Conservation (phyloP, 1,140 invertebrate species). For the Scaptomyza montana region DNA sequence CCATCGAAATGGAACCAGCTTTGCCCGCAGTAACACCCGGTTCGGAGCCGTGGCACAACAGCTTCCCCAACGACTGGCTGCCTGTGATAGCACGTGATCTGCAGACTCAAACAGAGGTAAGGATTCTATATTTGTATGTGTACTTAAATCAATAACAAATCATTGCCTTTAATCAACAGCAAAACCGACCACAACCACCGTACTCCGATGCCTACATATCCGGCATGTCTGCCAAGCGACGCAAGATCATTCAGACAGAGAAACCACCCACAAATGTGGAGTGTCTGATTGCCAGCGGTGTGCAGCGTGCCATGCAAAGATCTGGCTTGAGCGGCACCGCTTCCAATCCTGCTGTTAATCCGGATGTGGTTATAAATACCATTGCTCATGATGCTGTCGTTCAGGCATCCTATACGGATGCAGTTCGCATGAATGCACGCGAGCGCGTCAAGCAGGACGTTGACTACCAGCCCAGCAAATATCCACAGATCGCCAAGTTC, state of each 20-base stretch:
- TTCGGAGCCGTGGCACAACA: slow-evolving; percentile 86
- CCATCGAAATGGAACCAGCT: slow-evolving; percentile 46
- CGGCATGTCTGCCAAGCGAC: slow-evolving; percentile 91
- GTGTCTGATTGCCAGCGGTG: slow-evolving; percentile 83
- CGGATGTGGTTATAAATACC: slow-evolving; percentile 61
- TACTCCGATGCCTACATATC: slow-evolving; percentile 93
- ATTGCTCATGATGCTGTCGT: slow-evolving; percentile 69
- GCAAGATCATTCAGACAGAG: slow-evolving; percentile 87
- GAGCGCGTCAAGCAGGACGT: slow-evolving; percentile 76
- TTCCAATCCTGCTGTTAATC: slow-evolving; percentile 39
- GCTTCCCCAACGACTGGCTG: slow-evolving; percentile 89
- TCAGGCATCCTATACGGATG: slow-evolving; percentile 70
- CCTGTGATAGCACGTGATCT: slow-evolving; percentile 91
- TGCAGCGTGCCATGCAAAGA: slow-evolving; percentile 85
- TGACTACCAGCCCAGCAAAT: slow-evolving; percentile 75
- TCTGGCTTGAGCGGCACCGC: slow-evolving; percentile 83
- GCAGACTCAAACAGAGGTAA: slow-evolving; percentile 87
- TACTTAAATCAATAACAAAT: neutral
- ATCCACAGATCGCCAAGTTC: slow-evolving; percentile 82
- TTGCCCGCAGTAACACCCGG: slow-evolving; percentile 85
- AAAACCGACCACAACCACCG: slow-evolving; percentile 50
- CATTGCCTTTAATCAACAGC: slow-evolving; percentile 6
- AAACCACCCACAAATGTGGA: slow-evolving; percentile 84
- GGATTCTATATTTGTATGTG: no score
- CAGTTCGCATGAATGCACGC: slow-evolving; percentile 63